phyloP scores from a whole-genome alignment of 1,140 invertebrate genomes.

The Ridgeia piscesae region DNA sequence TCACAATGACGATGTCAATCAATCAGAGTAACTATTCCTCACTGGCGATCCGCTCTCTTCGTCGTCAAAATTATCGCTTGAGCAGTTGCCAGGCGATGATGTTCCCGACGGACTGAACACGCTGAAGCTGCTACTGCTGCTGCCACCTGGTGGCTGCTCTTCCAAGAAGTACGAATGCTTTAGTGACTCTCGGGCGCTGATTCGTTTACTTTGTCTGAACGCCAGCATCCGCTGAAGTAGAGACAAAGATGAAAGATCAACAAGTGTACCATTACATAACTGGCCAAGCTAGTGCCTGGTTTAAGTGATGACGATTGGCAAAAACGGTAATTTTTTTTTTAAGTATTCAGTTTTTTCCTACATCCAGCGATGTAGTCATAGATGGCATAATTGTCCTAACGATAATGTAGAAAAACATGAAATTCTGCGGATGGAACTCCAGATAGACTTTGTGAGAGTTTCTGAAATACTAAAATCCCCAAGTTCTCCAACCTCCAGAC shows the following conservation, averaged over 20 bases:
- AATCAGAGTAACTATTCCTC: not conserved
- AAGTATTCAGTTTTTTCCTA: no score
- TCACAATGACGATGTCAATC: not conserved
- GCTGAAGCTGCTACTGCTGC: constrained; percentile 46
- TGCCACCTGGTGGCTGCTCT: constrained; percentile 44
- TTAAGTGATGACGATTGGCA: no score
- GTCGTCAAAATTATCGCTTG: not conserved
- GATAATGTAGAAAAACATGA: no score
- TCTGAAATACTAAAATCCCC: no score
- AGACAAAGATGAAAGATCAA: constrained; percentile 28
- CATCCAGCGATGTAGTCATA: no score
- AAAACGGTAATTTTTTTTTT: no score
- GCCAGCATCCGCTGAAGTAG: constrained; percentile 64
- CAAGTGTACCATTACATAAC: not conserved
- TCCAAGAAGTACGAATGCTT: constrained; percentile 92
- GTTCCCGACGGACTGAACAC: constrained; percentile 32
- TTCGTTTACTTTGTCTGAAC: constrained; percentile 89
- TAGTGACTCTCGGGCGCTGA: constrained; percentile 94
- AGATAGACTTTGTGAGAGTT: no score
- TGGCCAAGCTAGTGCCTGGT: no score
- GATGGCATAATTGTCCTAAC: no score
- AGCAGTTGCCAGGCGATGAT: not conserved
- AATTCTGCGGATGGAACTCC: no score
- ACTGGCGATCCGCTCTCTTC: constrained; percentile 2
- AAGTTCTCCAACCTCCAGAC: no score